Evolutionary conservation across 2,797 vertebrate species (phyloP).

Genomic region (Zalophus californianus): DNA sequence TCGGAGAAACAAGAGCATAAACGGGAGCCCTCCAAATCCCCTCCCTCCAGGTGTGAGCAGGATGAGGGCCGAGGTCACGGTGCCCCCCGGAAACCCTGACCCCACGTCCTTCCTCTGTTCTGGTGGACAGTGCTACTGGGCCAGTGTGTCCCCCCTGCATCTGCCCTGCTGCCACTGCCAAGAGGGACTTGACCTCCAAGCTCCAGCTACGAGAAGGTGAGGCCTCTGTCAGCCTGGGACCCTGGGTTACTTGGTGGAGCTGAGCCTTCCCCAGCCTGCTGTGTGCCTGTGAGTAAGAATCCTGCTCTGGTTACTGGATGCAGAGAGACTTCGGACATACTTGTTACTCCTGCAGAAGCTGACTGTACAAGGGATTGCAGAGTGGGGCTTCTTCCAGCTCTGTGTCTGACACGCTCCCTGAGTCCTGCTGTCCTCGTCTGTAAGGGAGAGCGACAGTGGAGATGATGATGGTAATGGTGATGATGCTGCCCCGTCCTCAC

Average conservation of each 20-base stretch:
- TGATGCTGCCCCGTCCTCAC: background rate
- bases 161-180: background rate
- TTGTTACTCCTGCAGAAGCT: background rate
- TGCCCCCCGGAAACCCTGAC: background rate
- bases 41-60: too few species aligned
- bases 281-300: background rate
- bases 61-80: background rate
- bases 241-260: too few species aligned
- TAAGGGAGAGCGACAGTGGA: background rate
- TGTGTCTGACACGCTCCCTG: background rate
- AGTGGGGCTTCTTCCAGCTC: too few species aligned
- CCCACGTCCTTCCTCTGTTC: background rate
- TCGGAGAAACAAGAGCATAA: background rate
- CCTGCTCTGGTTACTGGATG: too few species aligned
- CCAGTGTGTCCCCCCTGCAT: too few species aligned
- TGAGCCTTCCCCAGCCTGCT: background rate
- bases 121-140: background rate
- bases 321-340: too few species aligned
- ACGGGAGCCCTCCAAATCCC: too few species aligned
- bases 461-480: background rate
- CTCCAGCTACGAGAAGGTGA: background rate
- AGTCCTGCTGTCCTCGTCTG: background rate
- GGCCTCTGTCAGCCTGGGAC: background rate
- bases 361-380: background rate
- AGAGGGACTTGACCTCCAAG: too few species aligned